A percentile compares a stretch with the other conserved stretches of the same genome.
Conservation (phyloP, 2,888 invertebrate species). For the Amblyjoppa proteus region DNA sequence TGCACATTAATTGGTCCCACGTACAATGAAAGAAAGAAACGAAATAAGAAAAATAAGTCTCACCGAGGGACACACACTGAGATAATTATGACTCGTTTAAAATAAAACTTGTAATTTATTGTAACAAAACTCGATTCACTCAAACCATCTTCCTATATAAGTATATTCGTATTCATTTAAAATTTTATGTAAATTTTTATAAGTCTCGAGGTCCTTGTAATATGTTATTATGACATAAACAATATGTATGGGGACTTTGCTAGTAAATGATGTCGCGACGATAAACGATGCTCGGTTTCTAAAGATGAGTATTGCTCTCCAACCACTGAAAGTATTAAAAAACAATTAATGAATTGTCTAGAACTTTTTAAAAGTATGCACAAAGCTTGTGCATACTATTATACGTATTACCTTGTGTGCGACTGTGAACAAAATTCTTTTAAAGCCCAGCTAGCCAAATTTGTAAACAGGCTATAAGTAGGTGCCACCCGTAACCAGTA, state of each 20-base stretch:
- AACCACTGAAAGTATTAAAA: slow-evolving; percentile 71
- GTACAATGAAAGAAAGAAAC: slow-evolving; percentile 75
- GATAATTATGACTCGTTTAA: too few relatives aligned
- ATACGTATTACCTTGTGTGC: slow-evolving; percentile 87
- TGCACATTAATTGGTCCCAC: slow-evolving; percentile 80
- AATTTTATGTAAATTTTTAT: background rate
- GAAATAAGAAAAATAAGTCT: background rate
- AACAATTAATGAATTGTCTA: slow-evolving; percentile 1
- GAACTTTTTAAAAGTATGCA: background rate
- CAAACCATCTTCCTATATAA: too few relatives aligned
- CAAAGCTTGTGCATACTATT: background rate
- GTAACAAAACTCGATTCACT: too few relatives aligned
- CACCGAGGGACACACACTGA: too few relatives aligned
- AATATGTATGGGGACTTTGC: slow-evolving; percentile 22
- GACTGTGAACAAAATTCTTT: slow-evolving; percentile 90
- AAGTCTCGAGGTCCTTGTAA: slow-evolving; percentile 27
- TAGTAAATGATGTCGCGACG: slow-evolving; percentile 28
- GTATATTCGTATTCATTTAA: slow-evolving; percentile 48
- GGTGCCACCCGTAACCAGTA: slow-evolving; percentile 96
- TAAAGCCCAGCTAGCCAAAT: slow-evolving; percentile 94
- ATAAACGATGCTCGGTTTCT: slow-evolving; percentile 9
- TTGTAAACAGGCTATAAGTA: slow-evolving; percentile 96
- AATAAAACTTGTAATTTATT: too few relatives aligned
- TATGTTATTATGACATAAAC: slow-evolving; percentile 51
- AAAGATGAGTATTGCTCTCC: slow-evolving; percentile 70